A percentile compares a stretch with the other conserved stretches of the same genome.
Conservation (phyloP, 2,888 invertebrate species). For the Sialis fuliginosa region DNA sequence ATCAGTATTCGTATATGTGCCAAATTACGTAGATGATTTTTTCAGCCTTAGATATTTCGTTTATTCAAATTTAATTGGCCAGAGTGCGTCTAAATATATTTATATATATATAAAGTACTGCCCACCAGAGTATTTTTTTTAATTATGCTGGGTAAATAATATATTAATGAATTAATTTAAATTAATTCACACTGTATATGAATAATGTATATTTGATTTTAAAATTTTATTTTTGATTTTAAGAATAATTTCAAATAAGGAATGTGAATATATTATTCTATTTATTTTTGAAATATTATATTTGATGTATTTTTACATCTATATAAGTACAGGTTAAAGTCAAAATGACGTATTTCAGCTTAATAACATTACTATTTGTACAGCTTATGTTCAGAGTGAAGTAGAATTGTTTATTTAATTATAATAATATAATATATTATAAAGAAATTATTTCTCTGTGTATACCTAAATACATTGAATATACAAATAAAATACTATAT, state of each 20-base stretch:
- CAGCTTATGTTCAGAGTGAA: conserved; percentile 6
- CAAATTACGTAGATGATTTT: no score
- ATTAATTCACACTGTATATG: background rate
- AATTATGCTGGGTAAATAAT: no score
- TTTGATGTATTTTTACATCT: no score
- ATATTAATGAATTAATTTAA: no score
- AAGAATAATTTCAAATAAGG: background rate
- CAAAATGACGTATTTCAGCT: background rate
- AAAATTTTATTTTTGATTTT: background rate
- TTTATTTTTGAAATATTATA: background rate
- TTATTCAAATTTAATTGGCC: no score
- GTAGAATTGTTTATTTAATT: conserved; percentile 4
- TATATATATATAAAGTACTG: no score
- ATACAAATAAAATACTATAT: no score
- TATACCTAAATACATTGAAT: no score
- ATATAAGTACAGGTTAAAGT: background rate
- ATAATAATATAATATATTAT: conserved; percentile 3
- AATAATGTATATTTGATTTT: background rate
- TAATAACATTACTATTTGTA: conserved; percentile 3
- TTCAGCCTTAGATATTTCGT: no score
- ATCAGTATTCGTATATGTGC: no score
- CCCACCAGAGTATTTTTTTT: no score
- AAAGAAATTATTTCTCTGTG: background rate
- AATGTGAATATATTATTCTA: background rate
- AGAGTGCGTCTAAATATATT: no score